These are phyloP conservation scores for Corella eumyota DNA, from an alignment of 23 tunicate species.

Conservation along the genomic window DNA sequence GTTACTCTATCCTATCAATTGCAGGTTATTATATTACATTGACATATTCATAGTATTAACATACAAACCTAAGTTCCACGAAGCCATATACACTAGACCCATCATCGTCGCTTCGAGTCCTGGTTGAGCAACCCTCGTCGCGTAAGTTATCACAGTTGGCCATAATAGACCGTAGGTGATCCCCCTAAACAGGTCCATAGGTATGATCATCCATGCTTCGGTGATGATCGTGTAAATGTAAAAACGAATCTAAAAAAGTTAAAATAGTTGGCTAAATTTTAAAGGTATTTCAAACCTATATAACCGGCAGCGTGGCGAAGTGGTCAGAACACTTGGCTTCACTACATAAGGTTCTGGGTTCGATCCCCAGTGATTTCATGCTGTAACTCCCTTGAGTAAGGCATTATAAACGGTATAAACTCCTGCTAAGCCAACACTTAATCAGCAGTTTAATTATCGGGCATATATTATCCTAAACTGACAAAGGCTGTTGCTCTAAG, in stretches of 20 bases:
- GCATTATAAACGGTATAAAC: no score
- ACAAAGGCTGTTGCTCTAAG: no score
- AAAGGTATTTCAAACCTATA: no score
- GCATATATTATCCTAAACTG: no score
- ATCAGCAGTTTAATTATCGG: no score
- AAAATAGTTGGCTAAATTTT: no score
- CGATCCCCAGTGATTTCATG: no score
- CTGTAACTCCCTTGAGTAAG: no score
- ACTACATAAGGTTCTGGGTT: no score
- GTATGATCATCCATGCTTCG: constrained; percentile 11
- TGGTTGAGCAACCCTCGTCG: not conserved
- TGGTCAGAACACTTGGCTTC: no score
- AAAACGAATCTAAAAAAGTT: constrained; percentile 5
- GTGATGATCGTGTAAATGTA: constrained; percentile 7
- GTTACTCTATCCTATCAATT: not conserved
- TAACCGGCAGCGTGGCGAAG: no score
- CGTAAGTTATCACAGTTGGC: constrained; percentile 6
- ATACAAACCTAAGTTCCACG: constrained; percentile 1
- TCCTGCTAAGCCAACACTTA: no score
- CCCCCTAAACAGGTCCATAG: constrained; percentile 4
- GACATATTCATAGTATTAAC: not conserved
- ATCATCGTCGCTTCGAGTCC: constrained; percentile 7
- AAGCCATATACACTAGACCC: constrained; percentile 7
- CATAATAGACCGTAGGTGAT: constrained; percentile 7
- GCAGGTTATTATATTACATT: not conserved